Evolutionary conservation across 2,888 invertebrate species (phyloP), one percentile per base, ranked within the genome.

Genomic region (Parascotia fuliginaria): DNA sequence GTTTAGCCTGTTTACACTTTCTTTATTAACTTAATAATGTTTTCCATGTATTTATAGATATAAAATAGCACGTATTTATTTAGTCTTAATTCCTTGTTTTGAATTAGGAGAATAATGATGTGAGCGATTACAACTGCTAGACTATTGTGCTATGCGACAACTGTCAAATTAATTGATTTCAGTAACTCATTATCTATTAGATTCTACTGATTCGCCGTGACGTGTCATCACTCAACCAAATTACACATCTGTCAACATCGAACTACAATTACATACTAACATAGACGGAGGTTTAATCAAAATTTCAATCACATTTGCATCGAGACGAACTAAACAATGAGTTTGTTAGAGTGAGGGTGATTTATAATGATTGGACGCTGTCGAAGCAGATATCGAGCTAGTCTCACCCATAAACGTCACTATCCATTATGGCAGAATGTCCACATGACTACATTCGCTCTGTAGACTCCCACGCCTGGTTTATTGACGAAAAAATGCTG

Each of bases 361-460:
- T 68, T 70, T 70, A 68, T 71, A 71, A 59, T 68, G 68, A 68
- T 69, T 71, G 69, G 62, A 55, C 52, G 69, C 62, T 68, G 72
- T 71, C 65, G 65, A 68, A 68, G 69, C 65, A 68, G 60, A 68
- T 65, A 68, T 68, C 69, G 57, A 54, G 44, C 52, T 60, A 60
- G 64, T 59, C 68, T 57, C 60, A 57, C 55, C 60, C 54, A 71
- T 71, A 69, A 71, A 71, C 59, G 72, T 69, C 72, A 65, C 72
- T 47, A 68, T 69, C 69, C 59, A 68, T 71, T 71, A 71, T 53
- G 54, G 47, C 37, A 53, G 52, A 68, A 68, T 68, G 67, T 66
- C 58, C 65, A 69, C 65, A 66, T 65, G 63, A 69, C 51, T 65
- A 66, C 66, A 62, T 70, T 70, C 47, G 53, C 54, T 49, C 50